Conservation (phyloP, 2,797 vertebrate species). For the Urophycis tenuis region DNA sequence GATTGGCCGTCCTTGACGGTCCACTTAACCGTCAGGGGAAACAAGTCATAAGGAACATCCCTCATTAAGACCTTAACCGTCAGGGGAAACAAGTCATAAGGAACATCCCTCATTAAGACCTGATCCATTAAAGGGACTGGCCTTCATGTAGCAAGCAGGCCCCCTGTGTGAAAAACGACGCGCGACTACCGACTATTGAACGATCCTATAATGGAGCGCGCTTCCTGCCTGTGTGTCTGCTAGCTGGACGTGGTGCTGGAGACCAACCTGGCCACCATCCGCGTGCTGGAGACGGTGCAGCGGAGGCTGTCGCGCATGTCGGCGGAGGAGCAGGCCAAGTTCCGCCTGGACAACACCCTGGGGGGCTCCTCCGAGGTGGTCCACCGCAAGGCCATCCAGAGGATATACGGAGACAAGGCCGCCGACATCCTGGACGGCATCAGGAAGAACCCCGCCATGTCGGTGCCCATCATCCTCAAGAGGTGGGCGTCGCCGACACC, state of each 20-base stretch:
- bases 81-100: too few relatives aligned
- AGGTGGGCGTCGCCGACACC: conserved; percentile 69
- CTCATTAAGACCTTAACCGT: too few relatives aligned
- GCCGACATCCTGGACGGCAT: conserved; percentile 93
- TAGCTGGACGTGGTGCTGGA: conserved; percentile 97
- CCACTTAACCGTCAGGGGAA: too few relatives aligned
- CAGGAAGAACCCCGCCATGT: conserved; percentile 89
- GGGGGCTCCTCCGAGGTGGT: conserved; percentile 95
- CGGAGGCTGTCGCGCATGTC: conserved; percentile 94
- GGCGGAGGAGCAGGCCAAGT: conserved; percentile 89
- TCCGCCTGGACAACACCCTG: conserved; percentile 90
- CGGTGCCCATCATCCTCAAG: conserved; percentile 94
- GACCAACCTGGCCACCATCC: conserved; percentile 93
- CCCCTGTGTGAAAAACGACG: too few relatives aligned
- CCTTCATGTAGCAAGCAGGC: too few relatives aligned
- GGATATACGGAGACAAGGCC: conserved; percentile 99
- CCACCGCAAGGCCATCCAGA: conserved; percentile 96
- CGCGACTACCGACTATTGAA: too few relatives aligned
- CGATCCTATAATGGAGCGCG: too few relatives aligned
- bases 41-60: too few relatives aligned
- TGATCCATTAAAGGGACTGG: too few relatives aligned
- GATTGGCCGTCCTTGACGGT: too few relatives aligned
- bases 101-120: too few relatives aligned
- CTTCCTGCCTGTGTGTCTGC: neutral
- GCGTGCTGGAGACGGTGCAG: conserved; percentile 88